Evolutionary conservation across 1,140 invertebrate genomes (phyloP).

Genomic region (Pseudoatta argentina): DNA sequence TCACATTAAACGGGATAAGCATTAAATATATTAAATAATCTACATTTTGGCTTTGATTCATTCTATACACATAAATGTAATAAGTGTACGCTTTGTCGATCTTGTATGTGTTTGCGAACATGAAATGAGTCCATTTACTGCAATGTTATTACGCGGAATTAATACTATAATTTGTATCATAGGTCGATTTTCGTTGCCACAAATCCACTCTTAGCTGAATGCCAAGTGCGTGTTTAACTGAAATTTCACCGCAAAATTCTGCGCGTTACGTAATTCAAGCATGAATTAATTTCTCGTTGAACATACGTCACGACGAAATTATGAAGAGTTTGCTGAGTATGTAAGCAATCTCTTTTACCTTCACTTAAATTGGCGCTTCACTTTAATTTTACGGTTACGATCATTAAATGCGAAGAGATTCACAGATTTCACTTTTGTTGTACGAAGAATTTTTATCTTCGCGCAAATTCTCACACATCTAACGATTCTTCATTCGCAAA

Average conservation of each 20-base stretch:
- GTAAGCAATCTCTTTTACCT: not conserved
- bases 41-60: slow-evolving; percentile 28
- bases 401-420: slow-evolving; percentile 32
- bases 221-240: not conserved
- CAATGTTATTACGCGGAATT: slow-evolving; percentile 49
- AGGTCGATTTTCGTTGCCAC: slow-evolving; percentile 8
- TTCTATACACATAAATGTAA: not conserved
- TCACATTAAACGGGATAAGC: slow-evolving; percentile 1
- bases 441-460: slow-evolving; percentile 15
- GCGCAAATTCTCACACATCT: not conserved
- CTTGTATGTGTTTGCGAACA: slow-evolving; percentile 11
- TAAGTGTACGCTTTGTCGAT: not conserved
- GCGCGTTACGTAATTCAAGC: not conserved
- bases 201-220: not conserved
- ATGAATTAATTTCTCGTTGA: slow-evolving; percentile 25
- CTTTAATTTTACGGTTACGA: not conserved
- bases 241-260: slow-evolving; percentile 26
- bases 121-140: slow-evolving; percentile 33
- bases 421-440: slow-evolving; percentile 16
- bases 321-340: not conserved
- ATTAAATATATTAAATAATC: slow-evolving; percentile 30
- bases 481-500: slow-evolving; percentile 5
- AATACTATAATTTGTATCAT: slow-evolving; percentile 54
- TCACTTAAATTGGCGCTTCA: not conserved
- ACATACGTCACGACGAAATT: not conserved